Evolutionary conservation across 1,140 invertebrate species (phyloP).

Genomic region (Antheraea pernyi): DNA sequence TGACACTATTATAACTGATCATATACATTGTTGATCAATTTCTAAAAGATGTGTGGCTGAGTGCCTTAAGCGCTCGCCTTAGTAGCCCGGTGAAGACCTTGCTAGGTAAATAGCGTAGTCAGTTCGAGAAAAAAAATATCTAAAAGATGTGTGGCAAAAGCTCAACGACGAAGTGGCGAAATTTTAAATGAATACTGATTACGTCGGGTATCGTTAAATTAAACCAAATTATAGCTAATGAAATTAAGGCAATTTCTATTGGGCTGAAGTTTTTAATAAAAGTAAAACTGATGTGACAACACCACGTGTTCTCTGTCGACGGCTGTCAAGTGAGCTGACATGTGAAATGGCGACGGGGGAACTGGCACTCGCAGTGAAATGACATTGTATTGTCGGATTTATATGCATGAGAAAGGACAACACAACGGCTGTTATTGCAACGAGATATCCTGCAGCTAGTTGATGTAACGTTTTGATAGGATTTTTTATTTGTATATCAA

Average conservation of each 20-base stretch:
- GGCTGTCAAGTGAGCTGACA: slow-evolving; percentile 41
- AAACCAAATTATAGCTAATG: neutral
- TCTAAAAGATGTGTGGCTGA: no score
- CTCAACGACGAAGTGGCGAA: no score
- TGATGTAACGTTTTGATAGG: neutral
- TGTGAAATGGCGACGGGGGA: slow-evolving; percentile 40
- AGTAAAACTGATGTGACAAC: slow-evolving; percentile 40
- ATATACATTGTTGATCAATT: no score
- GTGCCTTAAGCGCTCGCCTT: no score
- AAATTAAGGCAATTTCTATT: neutral
- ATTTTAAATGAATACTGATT: neutral
- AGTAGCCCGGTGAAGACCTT: no score
- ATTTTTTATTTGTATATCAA: neutral
- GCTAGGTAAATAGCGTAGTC: no score
- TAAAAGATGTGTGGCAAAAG: no score
- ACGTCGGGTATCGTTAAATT: neutral
- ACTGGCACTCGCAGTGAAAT: slow-evolving; percentile 22
- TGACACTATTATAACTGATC: no score
- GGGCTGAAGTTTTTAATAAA: slow-evolving; percentile 37
- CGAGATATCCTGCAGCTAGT: neutral
- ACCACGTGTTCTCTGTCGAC: slow-evolving; percentile 41
- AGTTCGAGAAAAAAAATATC: no score
- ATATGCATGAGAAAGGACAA: slow-evolving; percentile 26
- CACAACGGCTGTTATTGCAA: neutral
- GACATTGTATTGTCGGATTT: slow-evolving; percentile 35